These are phyloP conservation scores for Platorchestia sp. DNA, from an alignment of 1,140 invertebrate species.

Conservation along the genomic window DNA sequence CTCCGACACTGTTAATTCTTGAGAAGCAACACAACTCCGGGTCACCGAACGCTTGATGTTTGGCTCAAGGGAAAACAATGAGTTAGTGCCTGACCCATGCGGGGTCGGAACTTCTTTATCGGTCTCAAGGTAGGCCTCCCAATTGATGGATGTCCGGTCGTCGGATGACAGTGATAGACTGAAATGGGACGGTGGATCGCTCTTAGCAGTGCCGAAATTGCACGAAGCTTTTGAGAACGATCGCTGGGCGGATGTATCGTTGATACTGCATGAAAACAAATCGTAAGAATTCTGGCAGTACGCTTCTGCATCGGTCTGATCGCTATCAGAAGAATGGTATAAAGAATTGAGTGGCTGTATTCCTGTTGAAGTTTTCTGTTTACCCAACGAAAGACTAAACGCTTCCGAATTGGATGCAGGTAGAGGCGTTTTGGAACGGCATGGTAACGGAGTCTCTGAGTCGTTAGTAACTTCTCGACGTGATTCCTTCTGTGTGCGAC, in stretches of 20 bases:
- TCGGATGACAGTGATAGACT: conserved; percentile 29
- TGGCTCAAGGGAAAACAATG: neutral
- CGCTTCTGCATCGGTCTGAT: neutral
- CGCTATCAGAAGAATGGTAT: conserved; percentile 15
- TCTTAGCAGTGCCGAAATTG: conserved; percentile 39
- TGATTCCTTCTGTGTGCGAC: neutral
- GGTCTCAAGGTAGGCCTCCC: conserved; percentile 3
- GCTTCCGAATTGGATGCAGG: neutral
- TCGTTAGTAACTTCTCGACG: neutral
- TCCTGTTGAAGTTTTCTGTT: neutral
- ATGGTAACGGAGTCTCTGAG: neutral
- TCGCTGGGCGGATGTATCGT: neutral
- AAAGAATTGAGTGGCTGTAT: neutral
- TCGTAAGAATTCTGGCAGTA: conserved; percentile 32
- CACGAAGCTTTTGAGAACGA: neutral
- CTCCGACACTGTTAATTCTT: neutral
- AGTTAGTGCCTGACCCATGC: conserved; percentile 7
- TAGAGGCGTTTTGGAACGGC: neutral
- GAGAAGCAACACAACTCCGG: neutral
- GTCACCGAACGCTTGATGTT: conserved; percentile 32
- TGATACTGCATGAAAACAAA: conserved; percentile 28
- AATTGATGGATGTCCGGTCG: conserved; percentile 40
- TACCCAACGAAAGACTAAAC: neutral
- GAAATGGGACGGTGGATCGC: conserved; percentile 20
- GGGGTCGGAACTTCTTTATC: neutral